Percentiles rank a stretch among this genome's conserved stretches.
These are phyloP conservation scores for Pomacea canaliculata DNA, from an alignment of 2,888 invertebrate genomes.

Conservation along the genomic window DNA sequence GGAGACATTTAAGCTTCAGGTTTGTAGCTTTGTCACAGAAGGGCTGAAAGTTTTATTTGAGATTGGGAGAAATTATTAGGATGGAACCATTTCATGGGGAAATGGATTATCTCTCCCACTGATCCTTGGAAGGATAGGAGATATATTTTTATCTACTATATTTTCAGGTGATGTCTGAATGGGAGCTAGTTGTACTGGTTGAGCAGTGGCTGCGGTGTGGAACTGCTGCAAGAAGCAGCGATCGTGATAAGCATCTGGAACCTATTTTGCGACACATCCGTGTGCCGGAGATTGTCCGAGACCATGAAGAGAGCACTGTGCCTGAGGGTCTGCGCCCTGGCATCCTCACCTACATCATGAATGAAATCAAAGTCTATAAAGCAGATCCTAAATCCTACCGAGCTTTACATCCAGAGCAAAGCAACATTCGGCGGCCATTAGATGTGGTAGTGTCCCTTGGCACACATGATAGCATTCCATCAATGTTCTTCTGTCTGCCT, in stretches of 20 bases:
- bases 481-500: slow-evolving; percentile 26
- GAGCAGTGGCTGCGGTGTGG: slow-evolving; percentile 21
- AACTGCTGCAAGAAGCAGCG: slow-evolving; percentile 7
- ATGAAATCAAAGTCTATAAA: slow-evolving; percentile 19
- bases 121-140: too few species aligned
- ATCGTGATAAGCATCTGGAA: slow-evolving; percentile 15
- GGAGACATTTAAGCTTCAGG: too few species aligned
- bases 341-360: slow-evolving; percentile 17
- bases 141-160: too few species aligned
- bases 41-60: too few species aligned
- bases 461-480: slow-evolving; percentile 24
- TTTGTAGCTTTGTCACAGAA: too few species aligned
- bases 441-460: slow-evolving; percentile 23
- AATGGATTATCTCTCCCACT: too few species aligned
- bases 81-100: too few species aligned
- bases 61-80: too few species aligned
- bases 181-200: slow-evolving; percentile 18
- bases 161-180: slow-evolving; percentile 22
- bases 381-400: slow-evolving; percentile 21
- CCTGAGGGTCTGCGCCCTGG: slow-evolving; percentile 15
- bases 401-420: slow-evolving; percentile 13
- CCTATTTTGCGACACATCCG: slow-evolving; percentile 14
- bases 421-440: slow-evolving; percentile 21
- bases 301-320: slow-evolving; percentile 11
- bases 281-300: slow-evolving; percentile 20